Conservation (phyloP, 2,888 invertebrate genomes). For the Sericinus montela region DNA sequence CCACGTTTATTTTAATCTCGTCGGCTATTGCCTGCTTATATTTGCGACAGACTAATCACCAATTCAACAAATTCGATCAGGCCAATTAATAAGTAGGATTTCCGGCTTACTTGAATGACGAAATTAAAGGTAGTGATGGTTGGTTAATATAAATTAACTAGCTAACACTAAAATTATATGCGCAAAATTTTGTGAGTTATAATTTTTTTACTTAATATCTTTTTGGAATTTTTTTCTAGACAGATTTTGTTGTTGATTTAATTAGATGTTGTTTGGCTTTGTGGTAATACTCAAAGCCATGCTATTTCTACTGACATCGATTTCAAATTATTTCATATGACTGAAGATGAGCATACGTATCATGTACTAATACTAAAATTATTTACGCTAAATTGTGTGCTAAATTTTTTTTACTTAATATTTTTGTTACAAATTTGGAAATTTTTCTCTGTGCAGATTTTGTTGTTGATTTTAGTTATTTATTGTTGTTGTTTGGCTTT, state of each 20-base stretch:
- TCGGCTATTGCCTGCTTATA: conserved; percentile 27
- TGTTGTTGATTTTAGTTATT: conserved; percentile 26
- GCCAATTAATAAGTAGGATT: conserved; percentile 30
- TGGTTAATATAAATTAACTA: no score
- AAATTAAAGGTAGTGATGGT: neutral
- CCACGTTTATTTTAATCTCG: no score
- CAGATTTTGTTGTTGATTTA: conserved; percentile 21
- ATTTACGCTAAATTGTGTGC: no score
- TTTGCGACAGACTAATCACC: conserved; percentile 3
- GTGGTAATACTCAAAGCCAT: conserved; percentile 9
- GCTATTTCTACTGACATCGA: conserved; percentile 19
- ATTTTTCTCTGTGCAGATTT: no score
- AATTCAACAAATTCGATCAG: neutral
- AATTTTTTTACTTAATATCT: no score
- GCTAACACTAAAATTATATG: no score
- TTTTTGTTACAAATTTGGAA: no score
- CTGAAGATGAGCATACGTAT: no score
- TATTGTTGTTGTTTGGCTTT: conserved; percentile 36
- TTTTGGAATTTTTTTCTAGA: neutral
- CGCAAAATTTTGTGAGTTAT: no score
- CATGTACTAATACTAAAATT: no score
- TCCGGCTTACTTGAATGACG: conserved; percentile 18
- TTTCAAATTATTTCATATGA: conserved; percentile 12
- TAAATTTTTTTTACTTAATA: no score
- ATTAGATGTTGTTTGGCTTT: conserved; percentile 31